Percentiles rank a stretch among this genome's conserved stretches.
phyloP scores from a whole-genome alignment of 2,113 vertebrate genomes.

The Addax nasomaculatus region DNA sequence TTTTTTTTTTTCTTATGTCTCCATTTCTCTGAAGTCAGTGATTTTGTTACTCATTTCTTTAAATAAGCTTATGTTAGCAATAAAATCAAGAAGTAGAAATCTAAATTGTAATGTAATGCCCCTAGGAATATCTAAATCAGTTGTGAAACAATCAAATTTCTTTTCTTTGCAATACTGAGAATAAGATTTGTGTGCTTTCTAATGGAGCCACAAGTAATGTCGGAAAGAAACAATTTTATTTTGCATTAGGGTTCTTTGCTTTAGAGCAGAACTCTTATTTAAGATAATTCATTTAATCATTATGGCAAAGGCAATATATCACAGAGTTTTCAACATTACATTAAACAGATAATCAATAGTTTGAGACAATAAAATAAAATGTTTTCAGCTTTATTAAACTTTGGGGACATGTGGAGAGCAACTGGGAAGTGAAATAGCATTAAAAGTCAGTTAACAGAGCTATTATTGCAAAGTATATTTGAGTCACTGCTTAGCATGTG shows the following conservation, averaged over 20 bases:
- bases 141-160: constrained; percentile 72
- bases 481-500: constrained; percentile 29
- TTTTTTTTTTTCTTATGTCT: constrained; percentile 25
- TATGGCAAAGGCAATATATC: constrained; percentile 66
- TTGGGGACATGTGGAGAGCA: constrained; percentile 71
- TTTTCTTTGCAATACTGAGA: constrained; percentile 64
- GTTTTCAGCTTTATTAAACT: constrained; percentile 83
- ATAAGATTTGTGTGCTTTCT: constrained; percentile 64
- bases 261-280: constrained; percentile 68
- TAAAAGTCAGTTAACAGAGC: constrained; percentile 78
- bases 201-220: constrained; percentile 61
- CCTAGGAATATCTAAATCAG: constrained; percentile 62
- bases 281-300: constrained; percentile 77
- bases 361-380: constrained; percentile 81
- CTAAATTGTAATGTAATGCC: constrained; percentile 53
- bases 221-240: constrained; percentile 51
- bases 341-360: constrained; percentile 83
- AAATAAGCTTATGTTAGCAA: constrained; percentile 72
- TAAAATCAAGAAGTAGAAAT: constrained; percentile 69
- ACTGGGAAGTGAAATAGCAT: constrained; percentile 69
- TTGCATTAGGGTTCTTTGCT: constrained; percentile 45
- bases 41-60: constrained; percentile 66
- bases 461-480: constrained; percentile 71
- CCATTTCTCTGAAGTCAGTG: constrained; percentile 40
- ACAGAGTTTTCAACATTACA: constrained; percentile 72